Conservation (phyloP, 2,797 vertebrate genomes). For the Fundulus diaphanus region DNA sequence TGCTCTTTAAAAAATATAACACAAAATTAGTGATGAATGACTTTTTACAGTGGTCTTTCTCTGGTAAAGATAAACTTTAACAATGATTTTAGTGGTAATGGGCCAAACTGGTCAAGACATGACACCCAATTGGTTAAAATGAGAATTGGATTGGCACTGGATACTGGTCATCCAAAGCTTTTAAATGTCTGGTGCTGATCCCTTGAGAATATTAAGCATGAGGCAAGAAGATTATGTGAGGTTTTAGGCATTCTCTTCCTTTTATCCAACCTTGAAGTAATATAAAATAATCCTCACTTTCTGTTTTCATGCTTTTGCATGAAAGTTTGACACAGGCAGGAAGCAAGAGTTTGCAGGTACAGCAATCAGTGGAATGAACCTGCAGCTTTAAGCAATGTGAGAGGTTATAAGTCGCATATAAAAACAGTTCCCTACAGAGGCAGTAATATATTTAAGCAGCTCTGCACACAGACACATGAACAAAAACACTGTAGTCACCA, state of each 20-base stretch:
- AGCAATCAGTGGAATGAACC: not conserved
- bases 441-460: not conserved
- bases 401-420: not conserved
- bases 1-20: slow-evolving; percentile 48
- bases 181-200: slow-evolving; percentile 54
- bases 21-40: slow-evolving; percentile 75
- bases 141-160: slow-evolving; percentile 50
- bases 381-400: not conserved
- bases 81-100: slow-evolving; percentile 56
- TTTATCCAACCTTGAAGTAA: slow-evolving; percentile 66
- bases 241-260: slow-evolving; percentile 53
- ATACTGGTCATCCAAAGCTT: slow-evolving; percentile 52
- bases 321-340: not conserved
- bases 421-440: not conserved
- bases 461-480: not conserved
- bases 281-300: slow-evolving; percentile 35
- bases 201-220: slow-evolving; percentile 44
- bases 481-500: not conserved
- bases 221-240: slow-evolving; percentile 38
- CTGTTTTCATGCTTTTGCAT: not conserved
- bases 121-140: slow-evolving; percentile 65
- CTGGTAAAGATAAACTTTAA: slow-evolving; percentile 63
- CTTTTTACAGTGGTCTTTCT: slow-evolving; percentile 67
- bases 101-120: slow-evolving; percentile 69
- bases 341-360: not conserved